Conservation (phyloP, 2,888 invertebrate genomes). For the Opisthograptis luteolata region DNA sequence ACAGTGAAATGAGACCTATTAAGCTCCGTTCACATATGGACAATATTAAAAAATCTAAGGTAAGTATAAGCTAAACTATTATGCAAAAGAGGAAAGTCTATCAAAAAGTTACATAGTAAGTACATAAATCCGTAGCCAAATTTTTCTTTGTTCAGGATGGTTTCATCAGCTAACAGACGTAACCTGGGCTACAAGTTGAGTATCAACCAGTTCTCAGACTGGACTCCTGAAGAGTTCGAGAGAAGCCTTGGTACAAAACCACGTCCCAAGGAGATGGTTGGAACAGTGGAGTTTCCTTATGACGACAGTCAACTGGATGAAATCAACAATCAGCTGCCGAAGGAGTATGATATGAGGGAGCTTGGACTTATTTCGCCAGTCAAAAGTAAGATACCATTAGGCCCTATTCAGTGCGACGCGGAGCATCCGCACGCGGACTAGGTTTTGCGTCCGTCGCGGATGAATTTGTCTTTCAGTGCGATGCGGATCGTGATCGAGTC, state of each 20-base stretch:
- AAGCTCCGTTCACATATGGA: no score
- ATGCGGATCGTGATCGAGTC: no score
- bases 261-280: conserved; percentile 48
- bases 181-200: conserved; percentile 59
- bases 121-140: no score
- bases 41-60: no score
- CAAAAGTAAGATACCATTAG: conserved; percentile 48
- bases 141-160: conserved; percentile 41
- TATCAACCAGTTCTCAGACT: conserved; percentile 64
- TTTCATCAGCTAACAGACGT: conserved; percentile 50
- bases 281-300: conserved; percentile 61
- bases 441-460: no score
- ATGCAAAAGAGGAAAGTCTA: no score
- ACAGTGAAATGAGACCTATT: no score
- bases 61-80: no score
- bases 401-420: neutral
- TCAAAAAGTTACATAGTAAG: no score
- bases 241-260: conserved; percentile 44
- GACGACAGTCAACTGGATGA: conserved; percentile 40
- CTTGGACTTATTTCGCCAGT: conserved; percentile 56
- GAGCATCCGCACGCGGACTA: no score
- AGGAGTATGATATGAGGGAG: conserved; percentile 57
- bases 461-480: no score
- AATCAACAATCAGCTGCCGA: conserved; percentile 45
- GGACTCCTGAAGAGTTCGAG: conserved; percentile 56